These are phyloP conservation scores for Orthosia cruda DNA, from an alignment of 2,888 invertebrate species.

Conservation along the genomic window DNA sequence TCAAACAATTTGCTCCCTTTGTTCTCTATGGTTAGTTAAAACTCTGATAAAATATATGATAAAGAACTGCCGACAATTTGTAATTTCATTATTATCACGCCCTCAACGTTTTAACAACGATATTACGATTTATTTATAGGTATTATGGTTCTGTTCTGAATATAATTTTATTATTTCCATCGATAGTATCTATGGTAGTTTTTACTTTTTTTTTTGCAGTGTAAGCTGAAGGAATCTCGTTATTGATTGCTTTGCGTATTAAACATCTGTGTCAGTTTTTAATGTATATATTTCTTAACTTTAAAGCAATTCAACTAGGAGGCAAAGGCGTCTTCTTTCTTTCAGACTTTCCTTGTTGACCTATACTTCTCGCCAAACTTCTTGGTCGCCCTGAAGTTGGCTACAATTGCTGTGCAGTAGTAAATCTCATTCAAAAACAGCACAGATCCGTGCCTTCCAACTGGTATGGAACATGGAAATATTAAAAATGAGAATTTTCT, in stretches of 20 bases:
- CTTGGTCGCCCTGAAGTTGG: no score
- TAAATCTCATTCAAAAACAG: no score
- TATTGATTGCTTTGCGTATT: neutral
- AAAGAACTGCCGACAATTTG: conserved; percentile 74
- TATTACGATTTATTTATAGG: conserved; percentile 56
- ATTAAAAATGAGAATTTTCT: no score
- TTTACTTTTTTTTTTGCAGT: no score
- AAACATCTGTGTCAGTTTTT: neutral
- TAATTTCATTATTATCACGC: conserved; percentile 63
- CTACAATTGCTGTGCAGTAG: no score
- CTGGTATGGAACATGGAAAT: no score
- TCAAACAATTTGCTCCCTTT: conserved; percentile 60
- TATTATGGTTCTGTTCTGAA: conserved; percentile 10
- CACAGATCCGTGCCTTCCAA: no score
- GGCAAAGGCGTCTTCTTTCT: no score
- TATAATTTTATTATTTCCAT: conserved; percentile 17
- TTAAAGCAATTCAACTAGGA: neutral
- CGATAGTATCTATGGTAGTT: no score
- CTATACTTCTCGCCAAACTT: no score
- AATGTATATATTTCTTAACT: neutral
- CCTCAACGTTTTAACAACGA: conserved; percentile 52
- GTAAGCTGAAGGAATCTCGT: no score
- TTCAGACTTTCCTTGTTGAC: no score
- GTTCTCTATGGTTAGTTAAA: conserved; percentile 71
- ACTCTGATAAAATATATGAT: conserved; percentile 79